These are phyloP conservation scores for Drosophila colorata DNA, from an alignment of 2,888 invertebrate species.

Conservation along the genomic window DNA sequence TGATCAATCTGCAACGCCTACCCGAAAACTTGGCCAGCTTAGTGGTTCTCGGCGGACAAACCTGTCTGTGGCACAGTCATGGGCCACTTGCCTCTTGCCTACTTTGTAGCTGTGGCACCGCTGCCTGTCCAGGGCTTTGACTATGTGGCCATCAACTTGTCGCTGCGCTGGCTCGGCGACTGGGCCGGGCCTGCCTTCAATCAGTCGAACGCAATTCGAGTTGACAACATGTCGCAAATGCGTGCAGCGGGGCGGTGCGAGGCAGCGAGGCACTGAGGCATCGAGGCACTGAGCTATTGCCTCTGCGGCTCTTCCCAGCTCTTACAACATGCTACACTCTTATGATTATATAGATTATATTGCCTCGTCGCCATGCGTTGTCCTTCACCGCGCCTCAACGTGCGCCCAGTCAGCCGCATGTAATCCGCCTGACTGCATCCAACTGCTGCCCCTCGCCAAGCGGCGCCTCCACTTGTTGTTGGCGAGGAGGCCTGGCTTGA, in stretches of 20 bases:
- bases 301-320: slow-evolving; percentile 13
- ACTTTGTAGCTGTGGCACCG: slow-evolving; percentile 48
- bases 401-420: slow-evolving; percentile 54
- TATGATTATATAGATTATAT: slow-evolving; percentile 79
- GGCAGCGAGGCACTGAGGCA: slow-evolving; percentile 6
- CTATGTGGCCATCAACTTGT: slow-evolving; percentile 66
- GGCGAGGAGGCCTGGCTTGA: slow-evolving; percentile 55
- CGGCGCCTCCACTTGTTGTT: background rate
- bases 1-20: slow-evolving; percentile 80
- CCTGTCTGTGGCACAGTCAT: slow-evolving; percentile 58
- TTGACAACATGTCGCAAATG: slow-evolving; percentile 84
- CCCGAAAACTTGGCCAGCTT: slow-evolving; percentile 57
- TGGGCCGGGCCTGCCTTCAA: slow-evolving; percentile 66
- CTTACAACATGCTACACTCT: slow-evolving; percentile 71
- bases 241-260: slow-evolving; percentile 44
- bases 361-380: slow-evolving; percentile 45
- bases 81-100: slow-evolving; percentile 59
- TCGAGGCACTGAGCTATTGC: slow-evolving; percentile 11
- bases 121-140: slow-evolving; percentile 32
- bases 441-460: slow-evolving; percentile 1
- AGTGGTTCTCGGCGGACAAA: slow-evolving; percentile 32
- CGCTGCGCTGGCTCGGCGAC: slow-evolving; percentile 28
- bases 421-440: slow-evolving; percentile 53
- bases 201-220: slow-evolving; percentile 84
- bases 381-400: slow-evolving; percentile 2